Conservation (phyloP, 2,888 invertebrate species). For the Thera obeliscata region DNA sequence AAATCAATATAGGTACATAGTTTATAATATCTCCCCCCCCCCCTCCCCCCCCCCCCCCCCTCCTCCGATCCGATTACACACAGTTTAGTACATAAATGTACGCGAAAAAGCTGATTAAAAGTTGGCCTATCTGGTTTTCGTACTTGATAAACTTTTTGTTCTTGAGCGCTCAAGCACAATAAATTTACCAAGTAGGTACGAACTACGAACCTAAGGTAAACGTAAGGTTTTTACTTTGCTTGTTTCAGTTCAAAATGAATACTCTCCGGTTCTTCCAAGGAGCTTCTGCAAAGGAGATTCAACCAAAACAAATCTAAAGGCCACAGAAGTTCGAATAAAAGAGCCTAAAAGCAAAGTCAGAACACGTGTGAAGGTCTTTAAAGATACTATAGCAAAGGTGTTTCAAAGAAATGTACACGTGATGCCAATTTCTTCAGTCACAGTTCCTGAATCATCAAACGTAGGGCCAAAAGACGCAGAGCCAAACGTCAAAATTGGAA, state of each 20-base stretch:
- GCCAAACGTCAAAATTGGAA: constrained; percentile 1
- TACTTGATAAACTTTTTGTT: too few relatives aligned
- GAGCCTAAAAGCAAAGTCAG: constrained; percentile 6
- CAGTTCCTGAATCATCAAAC: constrained; percentile 1
- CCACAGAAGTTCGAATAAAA: not conserved
- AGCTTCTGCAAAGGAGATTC: constrained; percentile 15
- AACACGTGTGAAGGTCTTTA: not conserved
- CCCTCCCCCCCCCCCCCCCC: too few relatives aligned
- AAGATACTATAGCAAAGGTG: not conserved
- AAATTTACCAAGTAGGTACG: too few relatives aligned
- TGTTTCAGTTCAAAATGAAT: constrained; percentile 43
- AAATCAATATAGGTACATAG: too few relatives aligned
- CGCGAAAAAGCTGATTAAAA: too few relatives aligned
- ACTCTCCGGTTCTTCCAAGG: constrained; percentile 31
- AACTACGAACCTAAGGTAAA: too few relatives aligned
- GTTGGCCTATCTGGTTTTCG: too few relatives aligned
- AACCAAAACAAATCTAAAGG: constrained; percentile 1
- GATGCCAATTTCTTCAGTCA: not conserved
- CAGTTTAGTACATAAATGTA: too few relatives aligned
- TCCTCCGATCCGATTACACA: too few relatives aligned
- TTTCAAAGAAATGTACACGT: constrained; percentile 8
- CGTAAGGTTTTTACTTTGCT: too few relatives aligned
- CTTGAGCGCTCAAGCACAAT: too few relatives aligned
- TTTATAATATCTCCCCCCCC: too few relatives aligned
- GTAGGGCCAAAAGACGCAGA: not conserved